Conservation (phyloP, 1,140 invertebrate species). For the Temnothorax curvispinosus region DNA sequence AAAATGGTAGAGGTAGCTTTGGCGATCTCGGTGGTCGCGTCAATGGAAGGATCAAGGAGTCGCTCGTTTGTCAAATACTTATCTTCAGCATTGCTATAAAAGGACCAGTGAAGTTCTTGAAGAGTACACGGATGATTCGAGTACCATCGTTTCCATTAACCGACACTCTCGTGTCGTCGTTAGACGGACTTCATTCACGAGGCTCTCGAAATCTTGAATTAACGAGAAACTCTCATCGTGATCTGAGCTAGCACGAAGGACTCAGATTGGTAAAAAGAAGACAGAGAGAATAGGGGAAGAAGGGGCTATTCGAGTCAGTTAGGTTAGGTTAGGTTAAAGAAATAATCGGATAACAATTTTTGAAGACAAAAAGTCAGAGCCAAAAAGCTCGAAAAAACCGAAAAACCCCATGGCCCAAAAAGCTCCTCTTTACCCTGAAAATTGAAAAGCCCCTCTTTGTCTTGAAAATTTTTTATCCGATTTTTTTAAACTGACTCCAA, state of each 20-base stretch:
- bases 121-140: slow-evolving; percentile 63
- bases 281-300: neutral
- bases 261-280: neutral
- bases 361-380: no score
- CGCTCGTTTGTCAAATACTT: slow-evolving; percentile 69
- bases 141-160: slow-evolving; percentile 66
- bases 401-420: no score
- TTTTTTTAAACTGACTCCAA: no score
- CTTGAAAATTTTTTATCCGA: no score
- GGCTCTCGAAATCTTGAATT: slow-evolving; percentile 65
- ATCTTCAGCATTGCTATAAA: slow-evolving; percentile 60
- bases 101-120: slow-evolving; percentile 63
- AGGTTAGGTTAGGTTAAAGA: no score
- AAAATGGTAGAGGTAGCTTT: slow-evolving; percentile 19
- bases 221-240: slow-evolving; percentile 35
- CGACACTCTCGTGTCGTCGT: slow-evolving; percentile 66
- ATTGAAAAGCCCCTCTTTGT: no score
- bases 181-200: slow-evolving; percentile 67
- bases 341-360: no score
- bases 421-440: no score
- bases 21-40: slow-evolving; percentile 21
- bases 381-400: no score
- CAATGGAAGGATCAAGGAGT: slow-evolving; percentile 63
- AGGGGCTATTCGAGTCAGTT: no score
- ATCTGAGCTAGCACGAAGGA: neutral